Conservation (phyloP, 2,797 vertebrate genomes). For the Parauchenoglanis punctatus region DNA sequence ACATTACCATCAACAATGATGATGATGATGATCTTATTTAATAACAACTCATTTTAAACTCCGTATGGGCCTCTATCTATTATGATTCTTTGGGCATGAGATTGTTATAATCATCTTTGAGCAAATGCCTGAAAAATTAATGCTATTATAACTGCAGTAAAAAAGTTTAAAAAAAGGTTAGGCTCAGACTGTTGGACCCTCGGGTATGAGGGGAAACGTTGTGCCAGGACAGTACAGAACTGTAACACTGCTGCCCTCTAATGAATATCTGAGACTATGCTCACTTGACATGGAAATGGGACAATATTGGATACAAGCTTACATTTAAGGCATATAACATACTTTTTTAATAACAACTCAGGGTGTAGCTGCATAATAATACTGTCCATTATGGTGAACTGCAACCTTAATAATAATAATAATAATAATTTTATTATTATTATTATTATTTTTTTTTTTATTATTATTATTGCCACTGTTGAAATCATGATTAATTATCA, state of each 20-base stretch:
- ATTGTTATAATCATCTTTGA: not conserved
- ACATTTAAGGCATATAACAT: not conserved
- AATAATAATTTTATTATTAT: not conserved
- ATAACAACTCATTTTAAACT: not conserved
- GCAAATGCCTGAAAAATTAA: not conserved
- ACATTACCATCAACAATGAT: too few species aligned
- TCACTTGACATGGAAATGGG: not conserved
- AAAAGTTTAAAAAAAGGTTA: not conserved
- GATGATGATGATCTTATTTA: too few species aligned
- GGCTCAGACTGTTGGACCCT: not conserved
- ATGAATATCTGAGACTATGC: constrained; percentile 19
- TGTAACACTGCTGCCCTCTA: constrained; percentile 43
- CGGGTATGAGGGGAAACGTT: not conserved
- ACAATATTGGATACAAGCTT: not conserved
- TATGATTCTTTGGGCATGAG: not conserved
- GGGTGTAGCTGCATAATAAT: not conserved
- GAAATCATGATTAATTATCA: not conserved
- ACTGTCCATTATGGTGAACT: not conserved
- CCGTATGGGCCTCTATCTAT: not conserved
- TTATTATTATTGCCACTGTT: not conserved
- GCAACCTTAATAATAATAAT: not conserved
- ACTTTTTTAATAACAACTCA: not conserved
- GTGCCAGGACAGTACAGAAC: not conserved
- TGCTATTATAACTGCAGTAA: not conserved
- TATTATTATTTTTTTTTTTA: not conserved